phyloP scores from a whole-genome alignment of 1,140 invertebrate genomes.

The Neodiprion lecontei region DNA sequence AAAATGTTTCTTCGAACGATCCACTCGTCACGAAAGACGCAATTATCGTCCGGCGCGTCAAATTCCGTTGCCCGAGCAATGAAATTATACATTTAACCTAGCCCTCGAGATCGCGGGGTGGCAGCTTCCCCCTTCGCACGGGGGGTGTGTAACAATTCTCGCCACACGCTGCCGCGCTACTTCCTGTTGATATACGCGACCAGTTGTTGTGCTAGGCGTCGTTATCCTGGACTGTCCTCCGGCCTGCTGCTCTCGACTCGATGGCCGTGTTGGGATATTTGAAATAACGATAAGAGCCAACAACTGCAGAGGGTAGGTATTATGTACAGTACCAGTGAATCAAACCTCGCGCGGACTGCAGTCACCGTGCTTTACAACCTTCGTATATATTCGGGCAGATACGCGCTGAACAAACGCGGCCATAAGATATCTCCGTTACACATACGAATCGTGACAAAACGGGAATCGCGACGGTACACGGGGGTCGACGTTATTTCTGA shows the following conservation, averaged over 20 bases:
- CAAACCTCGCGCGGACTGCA: not conserved
- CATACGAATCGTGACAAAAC: too few relatives aligned
- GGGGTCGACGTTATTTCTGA: not conserved
- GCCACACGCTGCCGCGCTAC: not conserved
- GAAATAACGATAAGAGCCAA: conserved; percentile 7
- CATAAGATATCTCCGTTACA: too few relatives aligned
- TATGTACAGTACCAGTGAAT: not conserved
- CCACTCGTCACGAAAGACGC: not conserved
- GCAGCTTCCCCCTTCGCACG: too few relatives aligned
- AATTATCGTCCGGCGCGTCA: not conserved
- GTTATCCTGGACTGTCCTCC: not conserved
- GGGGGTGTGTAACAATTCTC: not conserved
- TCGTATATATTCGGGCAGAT: too few relatives aligned
- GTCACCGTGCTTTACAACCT: too few relatives aligned
- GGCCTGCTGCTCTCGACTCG: conserved; percentile 1
- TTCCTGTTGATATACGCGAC: not conserved
- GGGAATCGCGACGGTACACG: not conserved
- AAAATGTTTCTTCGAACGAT: too few relatives aligned
- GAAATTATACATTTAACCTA: not conserved
- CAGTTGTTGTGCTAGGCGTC: not conserved
- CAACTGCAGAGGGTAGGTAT: not conserved
- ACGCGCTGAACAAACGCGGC: too few relatives aligned
- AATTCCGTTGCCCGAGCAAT: not conserved
- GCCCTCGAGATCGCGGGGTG: not conserved
- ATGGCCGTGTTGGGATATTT: conserved; percentile 4